phyloP scores from a whole-genome alignment of 2,888 invertebrate species.

The Aphidoletes aphidimyza region DNA sequence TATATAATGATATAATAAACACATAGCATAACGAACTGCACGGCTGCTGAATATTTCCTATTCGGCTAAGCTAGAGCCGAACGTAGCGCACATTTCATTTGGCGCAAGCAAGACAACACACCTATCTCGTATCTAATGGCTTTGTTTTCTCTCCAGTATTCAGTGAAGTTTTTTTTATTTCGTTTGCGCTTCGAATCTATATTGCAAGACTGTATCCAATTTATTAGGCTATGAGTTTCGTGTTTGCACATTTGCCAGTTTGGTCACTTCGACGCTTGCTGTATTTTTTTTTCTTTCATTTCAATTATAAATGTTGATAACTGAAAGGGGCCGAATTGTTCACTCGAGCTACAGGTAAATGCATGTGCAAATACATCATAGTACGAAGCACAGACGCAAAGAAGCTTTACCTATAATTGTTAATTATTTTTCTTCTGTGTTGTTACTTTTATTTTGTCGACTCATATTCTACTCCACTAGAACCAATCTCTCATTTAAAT shows the following conservation, averaged over 20 bases:
- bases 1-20: constrained; percentile 43
- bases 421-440: no score
- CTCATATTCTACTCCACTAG: no score
- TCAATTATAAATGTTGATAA: constrained; percentile 31
- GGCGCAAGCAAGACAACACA: no score
- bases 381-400: no score
- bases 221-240: neutral
- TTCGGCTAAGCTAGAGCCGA: no score
- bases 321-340: neutral
- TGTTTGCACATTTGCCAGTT: neutral
- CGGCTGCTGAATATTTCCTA: constrained; percentile 29
- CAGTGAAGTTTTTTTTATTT: no score
- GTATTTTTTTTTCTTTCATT: neutral
- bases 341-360: neutral
- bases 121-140: constrained; percentile 24
- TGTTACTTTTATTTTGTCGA: no score
- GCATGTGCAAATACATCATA: no score
- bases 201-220: constrained; percentile 46
- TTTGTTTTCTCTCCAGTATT: constrained; percentile 1
- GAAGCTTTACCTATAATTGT: no score
- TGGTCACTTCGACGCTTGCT: constrained; percentile 16
- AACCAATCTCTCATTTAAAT: no score
- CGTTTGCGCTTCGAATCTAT: no score
- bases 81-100: no score
- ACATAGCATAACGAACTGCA: constrained; percentile 35